Percentiles rank a stretch among this genome's conserved stretches.
phyloP scores from a whole-genome alignment of 2,113 vertebrate species.

The Cyprinodon variegatus region DNA sequence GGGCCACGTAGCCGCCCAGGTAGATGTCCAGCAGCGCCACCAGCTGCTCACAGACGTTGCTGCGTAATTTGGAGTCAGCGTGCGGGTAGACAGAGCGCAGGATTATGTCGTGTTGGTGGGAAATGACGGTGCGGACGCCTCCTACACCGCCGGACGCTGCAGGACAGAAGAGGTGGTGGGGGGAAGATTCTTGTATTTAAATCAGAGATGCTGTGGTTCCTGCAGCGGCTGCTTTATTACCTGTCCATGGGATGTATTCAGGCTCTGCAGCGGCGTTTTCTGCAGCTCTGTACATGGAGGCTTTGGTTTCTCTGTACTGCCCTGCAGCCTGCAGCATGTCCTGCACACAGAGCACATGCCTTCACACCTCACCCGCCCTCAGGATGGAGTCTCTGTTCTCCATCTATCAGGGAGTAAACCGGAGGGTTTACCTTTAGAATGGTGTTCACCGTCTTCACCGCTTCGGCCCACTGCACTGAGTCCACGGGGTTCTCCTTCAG shows the following conservation, averaged over 20 bases:
- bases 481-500: slow-evolving; percentile 83
- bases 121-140: slow-evolving; percentile 81
- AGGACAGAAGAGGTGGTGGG: neutral
- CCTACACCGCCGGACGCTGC: slow-evolving; percentile 83
- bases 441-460: slow-evolving; percentile 86
- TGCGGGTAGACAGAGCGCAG: slow-evolving; percentile 89
- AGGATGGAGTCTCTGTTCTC: rapidly evolving
- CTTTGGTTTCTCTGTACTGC: slow-evolving; percentile 88
- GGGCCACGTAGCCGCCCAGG: slow-evolving; percentile 87
- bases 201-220: neutral
- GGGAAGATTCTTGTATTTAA: neutral
- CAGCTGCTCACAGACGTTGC: slow-evolving; percentile 87
- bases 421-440: slow-evolving; percentile 86
- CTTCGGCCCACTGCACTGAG: slow-evolving; percentile 88
- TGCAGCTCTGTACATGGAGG: slow-evolving; percentile 84
- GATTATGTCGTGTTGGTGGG: slow-evolving; percentile 86
- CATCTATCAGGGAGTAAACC: too few relatives aligned
- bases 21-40: slow-evolving; percentile 89
- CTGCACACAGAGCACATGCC: slow-evolving; percentile 64
- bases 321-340: slow-evolving; percentile 91
- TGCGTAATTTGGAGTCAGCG: slow-evolving; percentile 87
- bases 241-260: slow-evolving; percentile 95
- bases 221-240: slow-evolving; percentile 61
- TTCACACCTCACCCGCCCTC: too few relatives aligned
- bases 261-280: slow-evolving; percentile 82